A percentile compares a stretch with the other conserved stretches of the same genome.
phyloP scores from a whole-genome alignment of 2,888 invertebrate genomes.

The Urechis unicinctus region DNA sequence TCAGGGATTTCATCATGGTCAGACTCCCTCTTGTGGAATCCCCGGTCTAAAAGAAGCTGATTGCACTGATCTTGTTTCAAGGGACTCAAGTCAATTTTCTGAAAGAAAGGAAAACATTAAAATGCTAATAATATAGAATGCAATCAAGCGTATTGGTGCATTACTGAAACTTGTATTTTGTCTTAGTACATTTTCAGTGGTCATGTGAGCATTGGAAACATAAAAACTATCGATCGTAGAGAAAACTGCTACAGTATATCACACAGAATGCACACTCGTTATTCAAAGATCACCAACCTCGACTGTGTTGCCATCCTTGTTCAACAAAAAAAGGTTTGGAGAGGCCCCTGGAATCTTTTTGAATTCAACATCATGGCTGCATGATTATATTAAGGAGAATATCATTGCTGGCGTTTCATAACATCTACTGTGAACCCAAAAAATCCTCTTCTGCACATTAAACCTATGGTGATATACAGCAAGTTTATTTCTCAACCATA shows the following conservation, averaged over 20 bases:
- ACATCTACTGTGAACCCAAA: too few species aligned
- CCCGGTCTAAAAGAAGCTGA: slow-evolving; percentile 51
- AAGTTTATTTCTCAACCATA: too few species aligned
- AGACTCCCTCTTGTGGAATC: slow-evolving; percentile 30
- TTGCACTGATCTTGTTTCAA: slow-evolving; percentile 64
- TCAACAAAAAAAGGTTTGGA: slow-evolving; percentile 34
- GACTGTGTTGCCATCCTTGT: slow-evolving; percentile 53
- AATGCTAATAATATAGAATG: not conserved
- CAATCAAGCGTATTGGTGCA: not conserved
- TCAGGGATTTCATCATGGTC: slow-evolving; percentile 23
- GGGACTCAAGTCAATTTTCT: slow-evolving; percentile 57
- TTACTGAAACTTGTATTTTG: too few species aligned
- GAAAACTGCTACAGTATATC: too few species aligned
- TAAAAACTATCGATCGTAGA: too few species aligned
- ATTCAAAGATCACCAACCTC: slow-evolving; percentile 48
- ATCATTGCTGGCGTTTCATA: too few species aligned
- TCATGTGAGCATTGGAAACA: too few species aligned
- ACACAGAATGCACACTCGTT: not conserved
- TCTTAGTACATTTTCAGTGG: too few species aligned
- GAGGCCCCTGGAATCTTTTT: slow-evolving; percentile 33
- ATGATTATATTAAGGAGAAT: too few species aligned
- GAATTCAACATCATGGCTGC: slow-evolving; percentile 40
- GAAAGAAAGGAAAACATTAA: slow-evolving; percentile 8
- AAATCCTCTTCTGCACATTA: too few species aligned
- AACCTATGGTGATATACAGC: too few species aligned